Base-by-base conservation (phyloP, 2,888 invertebrate species). In the Orchesella flavescens region DNA sequence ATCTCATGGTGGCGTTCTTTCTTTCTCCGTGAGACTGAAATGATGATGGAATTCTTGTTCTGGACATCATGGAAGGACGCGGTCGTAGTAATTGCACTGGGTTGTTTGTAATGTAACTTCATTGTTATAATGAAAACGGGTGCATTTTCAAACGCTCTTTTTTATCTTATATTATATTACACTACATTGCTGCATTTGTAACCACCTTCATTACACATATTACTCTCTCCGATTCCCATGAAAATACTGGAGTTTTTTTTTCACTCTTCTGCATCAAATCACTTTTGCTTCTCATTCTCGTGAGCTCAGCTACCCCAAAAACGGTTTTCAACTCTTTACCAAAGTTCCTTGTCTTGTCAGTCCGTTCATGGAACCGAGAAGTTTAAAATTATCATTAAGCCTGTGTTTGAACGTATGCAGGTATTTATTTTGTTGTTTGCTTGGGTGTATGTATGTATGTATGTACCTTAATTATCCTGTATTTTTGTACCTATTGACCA, bases 381-480 rank as follows among this genome's bases (percentile, higher is more conserved):
- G 79, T 79, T 81, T 59, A 73, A 80, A 80, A 73, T 78, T 46
- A 73, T 72, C 57, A 63, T 68, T 79, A 77, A 17, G 53, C 65
- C 10, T 59, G 24, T 65, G 61, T 72, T 10, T 73, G 44, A 13
- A 1, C 46, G 63, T 63, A 63, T 73, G 19, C 73, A 55, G 55
- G 59, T 59, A 44, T 44, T n/a, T 44, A 19, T 63, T 63, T 69
- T 5, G 34, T 53, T 34, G 34, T 34, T 34, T 34, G 34, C 34
- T 34, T 34, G 34, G 34, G 7, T 34, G 34, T 7, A 69, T 17
- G 24, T 17, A 63, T 57, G 21, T 44, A 68, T n/a, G 57, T 53
- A 10, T 74, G 74, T 66, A 81, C 81, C 81, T 61, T 12, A 61
- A 81, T 81, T 81, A 81, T 66, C 34, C 81, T 74, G 66, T 81